phyloP scores from a whole-genome alignment of 2,888 invertebrate genomes.

The Papilio demoleus region DNA sequence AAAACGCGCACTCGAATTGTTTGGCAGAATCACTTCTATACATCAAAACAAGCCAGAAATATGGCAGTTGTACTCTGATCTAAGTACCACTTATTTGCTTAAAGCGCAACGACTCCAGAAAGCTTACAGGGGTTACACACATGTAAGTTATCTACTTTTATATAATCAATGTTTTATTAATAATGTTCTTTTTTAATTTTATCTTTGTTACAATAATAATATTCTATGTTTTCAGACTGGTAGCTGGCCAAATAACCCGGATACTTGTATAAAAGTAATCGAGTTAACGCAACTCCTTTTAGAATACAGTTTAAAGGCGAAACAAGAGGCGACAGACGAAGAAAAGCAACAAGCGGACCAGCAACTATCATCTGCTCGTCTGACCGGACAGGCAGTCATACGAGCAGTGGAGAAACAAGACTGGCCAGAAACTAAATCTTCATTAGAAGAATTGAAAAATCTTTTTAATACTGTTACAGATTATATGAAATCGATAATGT shows the following conservation, averaged over 20 bases:
- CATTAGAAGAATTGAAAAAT: slow-evolving; percentile 62
- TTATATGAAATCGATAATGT: slow-evolving; percentile 76
- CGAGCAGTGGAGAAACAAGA: slow-evolving; percentile 75
- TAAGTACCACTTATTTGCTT: slow-evolving; percentile 84
- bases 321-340: slow-evolving; percentile 70
- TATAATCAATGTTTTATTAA: background rate
- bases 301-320: slow-evolving; percentile 82
- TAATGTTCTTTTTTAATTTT: background rate
- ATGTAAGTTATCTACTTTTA: slow-evolving; percentile 63
- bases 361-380: slow-evolving; percentile 83
- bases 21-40: slow-evolving; percentile 89
- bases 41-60: slow-evolving; percentile 88
- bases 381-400: slow-evolving; percentile 83
- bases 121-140: slow-evolving; percentile 89
- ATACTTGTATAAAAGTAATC: slow-evolving; percentile 85
- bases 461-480: slow-evolving; percentile 65
- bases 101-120: slow-evolving; percentile 89
- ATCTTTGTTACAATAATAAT: no score
- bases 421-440: slow-evolving; percentile 68
- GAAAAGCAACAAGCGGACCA: slow-evolving; percentile 81
- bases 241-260: slow-evolving; percentile 83
- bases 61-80: slow-evolving; percentile 92
- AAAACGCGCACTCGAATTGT: slow-evolving; percentile 85
- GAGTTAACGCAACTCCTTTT: slow-evolving; percentile 84
- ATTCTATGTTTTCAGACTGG: slow-evolving; percentile 60